phyloP scores from a whole-genome alignment of 2,113 vertebrate species.

The Penelope pileata region DNA sequence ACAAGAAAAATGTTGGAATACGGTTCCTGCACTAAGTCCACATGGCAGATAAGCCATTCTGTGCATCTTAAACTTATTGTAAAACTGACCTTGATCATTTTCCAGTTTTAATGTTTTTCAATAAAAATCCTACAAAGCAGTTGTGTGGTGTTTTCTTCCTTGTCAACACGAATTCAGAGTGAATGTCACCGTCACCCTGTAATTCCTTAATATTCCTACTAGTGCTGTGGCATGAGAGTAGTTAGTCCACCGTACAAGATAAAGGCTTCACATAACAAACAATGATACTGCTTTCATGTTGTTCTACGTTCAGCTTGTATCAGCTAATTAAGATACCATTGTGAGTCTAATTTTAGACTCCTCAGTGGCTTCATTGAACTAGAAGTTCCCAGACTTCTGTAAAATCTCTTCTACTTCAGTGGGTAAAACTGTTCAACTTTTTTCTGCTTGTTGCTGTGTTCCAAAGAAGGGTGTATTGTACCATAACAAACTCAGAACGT shows the following conservation, averaged over 20 bases:
- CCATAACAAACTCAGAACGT: accelerated
- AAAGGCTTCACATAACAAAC: background rate
- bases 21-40: background rate
- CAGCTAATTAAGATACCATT: background rate
- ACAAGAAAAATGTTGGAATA: slow-evolving; percentile 1
- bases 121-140: slow-evolving; percentile 19
- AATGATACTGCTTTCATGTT: background rate
- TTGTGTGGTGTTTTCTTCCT: background rate
- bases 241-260: background rate
- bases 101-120: slow-evolving; percentile 24
- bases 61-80: slow-evolving; percentile 12
- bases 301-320: background rate
- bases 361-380: background rate
- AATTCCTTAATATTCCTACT: background rate
- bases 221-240: background rate
- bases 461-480: background rate
- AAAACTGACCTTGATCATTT: slow-evolving; percentile 1
- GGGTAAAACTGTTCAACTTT: background rate
- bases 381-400: background rate
- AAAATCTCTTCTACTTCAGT: background rate
- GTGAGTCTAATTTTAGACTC: background rate
- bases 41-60: background rate
- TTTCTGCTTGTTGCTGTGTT: background rate
- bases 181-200: background rate
- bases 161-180: background rate